Conservation (phyloP, 64 coral and sea anemone species). For the Exaiptasia diaphana region DNA sequence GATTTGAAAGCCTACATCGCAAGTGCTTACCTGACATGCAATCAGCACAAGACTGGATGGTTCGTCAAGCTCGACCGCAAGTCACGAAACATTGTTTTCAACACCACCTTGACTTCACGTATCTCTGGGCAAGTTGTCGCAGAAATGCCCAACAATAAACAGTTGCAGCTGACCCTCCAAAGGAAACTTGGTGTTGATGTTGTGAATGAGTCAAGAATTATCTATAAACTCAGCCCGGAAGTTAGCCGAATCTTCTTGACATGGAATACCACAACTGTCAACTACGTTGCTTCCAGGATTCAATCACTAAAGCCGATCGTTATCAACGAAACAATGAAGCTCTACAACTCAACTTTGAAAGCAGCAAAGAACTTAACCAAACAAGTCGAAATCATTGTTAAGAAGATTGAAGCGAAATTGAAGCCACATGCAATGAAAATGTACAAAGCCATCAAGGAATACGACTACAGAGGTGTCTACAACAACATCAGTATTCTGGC, state of each 20-base stretch:
- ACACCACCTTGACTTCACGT: conserved; percentile 61
- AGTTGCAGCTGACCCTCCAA: conserved; percentile 73
- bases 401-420: conserved; percentile 57
- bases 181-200: conserved; percentile 70
- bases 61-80: conserved; percentile 57
- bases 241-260: conserved; percentile 70
- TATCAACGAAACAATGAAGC: conserved; percentile 54
- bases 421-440: conserved; percentile 61
- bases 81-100: conserved; percentile 74
- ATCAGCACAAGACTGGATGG: conserved; percentile 69
- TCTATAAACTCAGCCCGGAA: conserved; percentile 62
- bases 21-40: conserved; percentile 64
- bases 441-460: conserved; percentile 46
- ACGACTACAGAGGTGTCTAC: conserved; percentile 52
- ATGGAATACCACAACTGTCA: conserved; percentile 73
- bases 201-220: conserved; percentile 70
- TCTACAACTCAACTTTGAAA: conserved; percentile 73
- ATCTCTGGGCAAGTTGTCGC: conserved; percentile 79
- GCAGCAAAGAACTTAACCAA: conserved; percentile 57
- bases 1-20: conserved; percentile 70
- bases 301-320: conserved; percentile 46
- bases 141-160: conserved; percentile 67
- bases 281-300: conserved; percentile 30
- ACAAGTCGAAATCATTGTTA: conserved; percentile 44
- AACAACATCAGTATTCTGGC: conserved; percentile 41